Evolutionary conservation across 2,888 invertebrate genomes (phyloP).

Genomic region (Andrena minutula): DNA sequence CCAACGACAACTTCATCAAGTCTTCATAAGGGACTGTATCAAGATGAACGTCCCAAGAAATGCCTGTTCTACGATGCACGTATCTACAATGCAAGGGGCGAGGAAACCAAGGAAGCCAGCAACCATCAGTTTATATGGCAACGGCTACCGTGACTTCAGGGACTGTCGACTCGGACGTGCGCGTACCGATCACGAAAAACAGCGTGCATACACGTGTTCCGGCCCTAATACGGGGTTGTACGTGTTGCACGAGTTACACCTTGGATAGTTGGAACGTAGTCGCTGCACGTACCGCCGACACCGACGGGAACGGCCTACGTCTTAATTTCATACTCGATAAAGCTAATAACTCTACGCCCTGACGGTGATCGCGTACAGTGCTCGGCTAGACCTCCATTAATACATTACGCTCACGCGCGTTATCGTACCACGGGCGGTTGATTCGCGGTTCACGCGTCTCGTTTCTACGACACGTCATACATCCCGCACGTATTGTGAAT

Average conservation of each 20-base stretch:
- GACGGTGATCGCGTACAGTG: conserved; percentile 65
- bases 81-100: background rate
- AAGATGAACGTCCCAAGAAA: background rate
- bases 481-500: conserved; percentile 17
- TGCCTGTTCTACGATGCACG: background rate
- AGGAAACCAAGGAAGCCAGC: conserved; percentile 19
- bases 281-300: conserved; percentile 41
- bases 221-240: conserved; percentile 49
- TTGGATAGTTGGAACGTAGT: conserved; percentile 20
- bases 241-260: conserved; percentile 41
- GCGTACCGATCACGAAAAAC: conserved; percentile 56
- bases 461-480: conserved; percentile 26
- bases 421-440: conserved; percentile 37
- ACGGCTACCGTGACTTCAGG: conserved; percentile 60
- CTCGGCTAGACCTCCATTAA: conserved; percentile 74
- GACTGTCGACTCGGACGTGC: conserved; percentile 61
- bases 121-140: conserved; percentile 55
- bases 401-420: conserved; percentile 73
- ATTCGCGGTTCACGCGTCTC: conserved; percentile 24
- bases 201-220: conserved; percentile 49
- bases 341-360: conserved; percentile 76
- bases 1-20: conserved; percentile 27
- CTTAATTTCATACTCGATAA: conserved; percentile 82
- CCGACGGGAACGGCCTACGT: conserved; percentile 64
- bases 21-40: background rate